phyloP scores from a whole-genome alignment of 2,888 invertebrate species.

The Diarsia mendica region DNA sequence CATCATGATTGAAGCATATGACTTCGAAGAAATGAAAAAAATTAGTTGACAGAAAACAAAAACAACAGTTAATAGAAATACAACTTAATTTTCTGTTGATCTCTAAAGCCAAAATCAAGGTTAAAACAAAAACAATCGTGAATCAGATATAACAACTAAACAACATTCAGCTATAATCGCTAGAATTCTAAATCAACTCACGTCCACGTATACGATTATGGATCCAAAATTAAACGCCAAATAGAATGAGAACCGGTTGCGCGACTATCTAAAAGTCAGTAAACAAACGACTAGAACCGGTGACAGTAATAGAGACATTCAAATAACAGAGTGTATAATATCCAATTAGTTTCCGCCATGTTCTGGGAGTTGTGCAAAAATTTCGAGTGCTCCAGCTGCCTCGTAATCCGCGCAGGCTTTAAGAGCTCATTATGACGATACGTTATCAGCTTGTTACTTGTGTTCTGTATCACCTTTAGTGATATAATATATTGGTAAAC shows the following conservation, averaged over 20 bases:
- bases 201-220: conserved; percentile 26
- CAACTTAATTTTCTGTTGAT: conserved; percentile 4
- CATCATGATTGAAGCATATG: neutral
- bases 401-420: conserved; percentile 9
- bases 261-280: conserved; percentile 49
- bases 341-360: conserved; percentile 42
- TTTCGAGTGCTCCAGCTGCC: conserved; percentile 18
- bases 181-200: conserved; percentile 6
- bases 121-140: neutral
- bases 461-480: neutral
- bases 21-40: neutral
- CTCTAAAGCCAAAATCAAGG: neutral
- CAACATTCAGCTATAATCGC: conserved; percentile 6
- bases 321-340: conserved; percentile 42
- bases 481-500: neutral
- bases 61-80: neutral
- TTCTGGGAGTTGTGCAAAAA: conserved; percentile 39
- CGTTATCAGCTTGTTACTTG: conserved; percentile 16
- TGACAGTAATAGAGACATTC: conserved; percentile 50
- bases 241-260: conserved; percentile 48
- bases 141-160: neutral
- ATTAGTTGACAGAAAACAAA: neutral
- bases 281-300: conserved; percentile 52
- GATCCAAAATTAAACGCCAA: conserved; percentile 38
- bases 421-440: conserved; percentile 10